phyloP scores from a whole-genome alignment of 2,113 vertebrate genomes.

The Nothocercus nigrocapillus region DNA sequence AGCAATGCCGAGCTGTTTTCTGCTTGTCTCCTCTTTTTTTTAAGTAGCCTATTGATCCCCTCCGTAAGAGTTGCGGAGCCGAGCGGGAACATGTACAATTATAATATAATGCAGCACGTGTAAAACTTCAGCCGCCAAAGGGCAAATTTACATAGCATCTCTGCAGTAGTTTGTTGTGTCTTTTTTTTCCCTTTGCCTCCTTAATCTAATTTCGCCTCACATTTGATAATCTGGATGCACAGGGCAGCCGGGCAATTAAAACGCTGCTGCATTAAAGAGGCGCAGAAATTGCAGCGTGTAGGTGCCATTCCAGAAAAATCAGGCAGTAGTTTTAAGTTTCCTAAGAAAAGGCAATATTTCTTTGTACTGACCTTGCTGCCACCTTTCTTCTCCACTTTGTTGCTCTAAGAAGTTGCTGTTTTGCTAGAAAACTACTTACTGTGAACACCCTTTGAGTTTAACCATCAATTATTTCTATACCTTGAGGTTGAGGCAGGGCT shows the following conservation, averaged over 20 bases:
- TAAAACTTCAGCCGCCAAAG: slow-evolving; percentile 50
- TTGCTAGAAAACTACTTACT: slow-evolving; percentile 81
- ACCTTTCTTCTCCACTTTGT: slow-evolving; percentile 81
- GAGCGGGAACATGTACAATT: neutral
- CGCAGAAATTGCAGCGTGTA: slow-evolving; percentile 4
- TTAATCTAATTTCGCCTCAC: slow-evolving; percentile 22
- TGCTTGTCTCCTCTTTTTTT: slow-evolving; percentile 9
- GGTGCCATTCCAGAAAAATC: slow-evolving; percentile 60
- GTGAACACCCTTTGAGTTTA: slow-evolving; percentile 81
- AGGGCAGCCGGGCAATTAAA: slow-evolving; percentile 64
- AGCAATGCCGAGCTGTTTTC: neutral
- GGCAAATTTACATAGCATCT: slow-evolving; percentile 11
- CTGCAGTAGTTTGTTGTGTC: neutral
- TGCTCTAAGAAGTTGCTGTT: slow-evolving; percentile 84
- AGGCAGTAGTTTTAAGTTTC: slow-evolving; percentile 63
- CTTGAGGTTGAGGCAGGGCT: slow-evolving; percentile 56
- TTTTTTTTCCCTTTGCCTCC: neutral
- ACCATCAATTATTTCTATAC: slow-evolving; percentile 83
- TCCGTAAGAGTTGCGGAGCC: slow-evolving; percentile 4
- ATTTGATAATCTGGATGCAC: neutral
- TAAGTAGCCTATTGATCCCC: neutral
- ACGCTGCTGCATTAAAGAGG: slow-evolving; percentile 23
- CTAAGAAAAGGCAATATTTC: slow-evolving; percentile 81
- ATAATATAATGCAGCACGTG: slow-evolving; percentile 39
- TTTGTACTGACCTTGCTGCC: slow-evolving; percentile 82